phyloP scores from a whole-genome alignment of 2,888 invertebrate genomes.

The Lasioglossum lativentre region DNA sequence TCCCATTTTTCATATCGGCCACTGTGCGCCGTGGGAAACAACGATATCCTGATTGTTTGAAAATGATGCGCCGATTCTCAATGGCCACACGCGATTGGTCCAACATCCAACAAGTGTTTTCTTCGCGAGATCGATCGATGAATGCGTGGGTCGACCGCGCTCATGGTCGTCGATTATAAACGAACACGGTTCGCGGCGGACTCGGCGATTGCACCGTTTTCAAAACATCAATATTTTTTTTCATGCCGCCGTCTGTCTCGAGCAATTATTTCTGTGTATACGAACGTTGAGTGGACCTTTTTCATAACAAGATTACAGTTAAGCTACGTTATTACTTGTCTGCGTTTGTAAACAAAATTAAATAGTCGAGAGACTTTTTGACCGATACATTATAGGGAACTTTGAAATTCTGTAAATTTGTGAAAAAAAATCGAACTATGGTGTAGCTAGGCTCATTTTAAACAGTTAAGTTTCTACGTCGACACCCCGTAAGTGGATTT shows the following conservation, averaged over 20 bases:
- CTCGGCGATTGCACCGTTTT: neutral
- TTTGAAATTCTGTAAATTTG: no score
- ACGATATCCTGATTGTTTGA: neutral
- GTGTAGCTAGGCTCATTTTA: neutral
- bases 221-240: neutral
- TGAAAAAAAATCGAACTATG: neutral
- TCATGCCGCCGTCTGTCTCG: neutral
- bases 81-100: neutral
- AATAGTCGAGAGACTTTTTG: neutral
- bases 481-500: no score
- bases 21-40: neutral
- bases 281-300: neutral
- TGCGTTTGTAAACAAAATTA: neutral
- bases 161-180: neutral
- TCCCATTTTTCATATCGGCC: neutral
- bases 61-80: neutral
- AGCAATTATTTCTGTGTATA: neutral
- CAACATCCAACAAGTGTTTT: slow-evolving; percentile 3
- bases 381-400: no score
- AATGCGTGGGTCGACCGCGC: neutral
- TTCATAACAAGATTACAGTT: neutral
- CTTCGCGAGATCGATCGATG: neutral
- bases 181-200: neutral
- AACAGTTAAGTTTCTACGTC: no score
- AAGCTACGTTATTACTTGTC: no score